Base-by-base conservation (phyloP, 2,797 vertebrate species). In the Mycteria americana region DNA sequence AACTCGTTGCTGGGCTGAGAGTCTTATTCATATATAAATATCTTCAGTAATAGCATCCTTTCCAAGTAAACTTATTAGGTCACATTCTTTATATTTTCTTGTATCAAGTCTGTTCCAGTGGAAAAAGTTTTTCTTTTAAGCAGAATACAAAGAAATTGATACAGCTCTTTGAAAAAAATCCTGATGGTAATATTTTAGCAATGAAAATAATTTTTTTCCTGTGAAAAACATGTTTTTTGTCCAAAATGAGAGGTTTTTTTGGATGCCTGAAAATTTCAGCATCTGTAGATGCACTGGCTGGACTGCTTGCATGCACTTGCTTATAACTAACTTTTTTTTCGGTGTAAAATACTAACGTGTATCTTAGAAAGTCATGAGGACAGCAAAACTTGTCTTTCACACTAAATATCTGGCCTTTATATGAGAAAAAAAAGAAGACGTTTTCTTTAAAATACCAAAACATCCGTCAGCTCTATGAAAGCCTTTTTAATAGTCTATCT, bases 191-290 rank as follows among this genome's bases (percentile, higher is more conserved):
- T 65, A 92, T 88, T 63, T 90, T n/a, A 85, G 60, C 72, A 69
- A 88, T 24, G 30, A 85, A 95, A 93, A 62, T 31, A 50, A 1
- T 33, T 35, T 54, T 82, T 90, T 85, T 62, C 50, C 80, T 91
- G 41, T 63, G 69, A 89, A 83, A 92, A 95, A 91, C 48, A 69
- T 51, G 43, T 0, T 75, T 97, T 97, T 93, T 93, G 46, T 88
- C 63, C 59, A 91, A 85, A 77, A 70, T 6, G 23, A 92, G 77
- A 87, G 37, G n/a, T 1, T 6, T 54, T 75, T 89, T 75, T 95
- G 94, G 94, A 94, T 64, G 28, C 31, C 63, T 95, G 92, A 94
- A 95, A 94, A 77, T 74, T 93, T 92, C 84, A 93, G 41, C 84
- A 96, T 89, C 67, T 96, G 92, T 78, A 79, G 91, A 86, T 95